Percentiles rank a stretch among this genome's conserved stretches.
Evolutionary conservation across 2,888 invertebrate species (phyloP).

Genomic region (Gymnosoma rotundatum): DNA sequence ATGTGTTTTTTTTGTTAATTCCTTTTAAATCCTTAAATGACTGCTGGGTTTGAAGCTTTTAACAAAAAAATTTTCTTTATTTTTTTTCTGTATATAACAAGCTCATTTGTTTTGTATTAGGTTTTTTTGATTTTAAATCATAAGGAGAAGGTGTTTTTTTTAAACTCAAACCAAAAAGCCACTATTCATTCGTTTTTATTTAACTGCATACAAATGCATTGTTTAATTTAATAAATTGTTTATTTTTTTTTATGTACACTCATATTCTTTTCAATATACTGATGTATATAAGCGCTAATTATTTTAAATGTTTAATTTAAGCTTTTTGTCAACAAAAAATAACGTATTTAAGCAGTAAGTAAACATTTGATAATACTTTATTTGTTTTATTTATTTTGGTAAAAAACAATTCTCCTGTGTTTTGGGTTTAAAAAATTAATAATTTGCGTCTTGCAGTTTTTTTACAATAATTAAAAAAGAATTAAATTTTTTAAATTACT

Average conservation of each 20-base stretch:
- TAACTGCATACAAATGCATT: conserved; percentile 51
- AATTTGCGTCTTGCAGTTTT: too few species aligned
- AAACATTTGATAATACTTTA: not conserved
- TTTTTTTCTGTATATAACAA: conserved; percentile 43
- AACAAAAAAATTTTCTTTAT: conserved; percentile 10
- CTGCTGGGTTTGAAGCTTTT: conserved; percentile 8
- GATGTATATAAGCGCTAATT: conserved; percentile 36
- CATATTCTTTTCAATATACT: conserved; percentile 24
- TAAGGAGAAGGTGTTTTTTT: not conserved
- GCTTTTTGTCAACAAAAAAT: not conserved
- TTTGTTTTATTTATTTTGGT: too few species aligned
- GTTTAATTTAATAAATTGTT: conserved; percentile 11
- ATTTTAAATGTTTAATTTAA: conserved; percentile 14
- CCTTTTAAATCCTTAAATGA: conserved; percentile 57
- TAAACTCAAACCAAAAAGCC: not conserved
- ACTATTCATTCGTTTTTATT: conserved; percentile 22
- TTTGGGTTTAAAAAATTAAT: too few species aligned
- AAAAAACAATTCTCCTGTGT: too few species aligned
- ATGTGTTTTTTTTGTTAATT: conserved; percentile 56
- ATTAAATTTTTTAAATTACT: too few species aligned
- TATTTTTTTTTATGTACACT: conserved; percentile 25
- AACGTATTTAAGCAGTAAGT: not conserved
- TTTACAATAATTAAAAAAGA: too few species aligned
- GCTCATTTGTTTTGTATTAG: conserved; percentile 45
- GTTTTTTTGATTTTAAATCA: not conserved